Evolutionary conservation across 2,888 invertebrate species (phyloP).

Genomic region (Trichacis sp.): DNA sequence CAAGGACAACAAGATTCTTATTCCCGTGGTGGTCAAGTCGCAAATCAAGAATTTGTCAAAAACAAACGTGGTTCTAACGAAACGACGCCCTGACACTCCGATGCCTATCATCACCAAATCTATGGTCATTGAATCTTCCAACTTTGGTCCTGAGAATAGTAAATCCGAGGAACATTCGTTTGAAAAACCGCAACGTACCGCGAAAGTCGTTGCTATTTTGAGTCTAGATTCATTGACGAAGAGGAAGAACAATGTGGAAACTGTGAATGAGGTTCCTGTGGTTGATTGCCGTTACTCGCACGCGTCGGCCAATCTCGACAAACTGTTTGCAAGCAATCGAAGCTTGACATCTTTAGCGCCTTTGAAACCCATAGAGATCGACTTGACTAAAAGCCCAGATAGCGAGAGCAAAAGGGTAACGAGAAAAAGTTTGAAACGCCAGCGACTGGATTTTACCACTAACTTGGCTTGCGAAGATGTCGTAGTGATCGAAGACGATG

Average conservation of each 20-base stretch:
- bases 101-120: slow-evolving; percentile 43
- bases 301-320: slow-evolving; percentile 7
- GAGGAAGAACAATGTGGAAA: slow-evolving; percentile 13
- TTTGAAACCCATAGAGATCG: slow-evolving; percentile 31
- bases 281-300: neutral
- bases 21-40: neutral
- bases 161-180: slow-evolving; percentile 37
- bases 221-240: slow-evolving; percentile 55
- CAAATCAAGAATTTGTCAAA: neutral
- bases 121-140: neutral
- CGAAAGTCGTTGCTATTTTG: slow-evolving; percentile 63
- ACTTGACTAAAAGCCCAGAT: slow-evolving; percentile 55
- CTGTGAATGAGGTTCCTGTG: slow-evolving; percentile 5
- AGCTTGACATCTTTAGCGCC: neutral
- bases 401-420: slow-evolving; percentile 27
- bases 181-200: slow-evolving; percentile 63
- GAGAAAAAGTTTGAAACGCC: slow-evolving; percentile 41
- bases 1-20: neutral
- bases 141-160: slow-evolving; percentile 3
- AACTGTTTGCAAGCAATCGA: neutral
- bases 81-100: slow-evolving; percentile 58
- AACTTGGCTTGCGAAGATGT: slow-evolving; percentile 37
- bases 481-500: slow-evolving; percentile 46
- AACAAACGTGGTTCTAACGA: slow-evolving; percentile 25
- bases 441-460: slow-evolving; percentile 11